Base-by-base conservation (phyloP, 2,888 invertebrate species). In the Thecophora atra region DNA sequence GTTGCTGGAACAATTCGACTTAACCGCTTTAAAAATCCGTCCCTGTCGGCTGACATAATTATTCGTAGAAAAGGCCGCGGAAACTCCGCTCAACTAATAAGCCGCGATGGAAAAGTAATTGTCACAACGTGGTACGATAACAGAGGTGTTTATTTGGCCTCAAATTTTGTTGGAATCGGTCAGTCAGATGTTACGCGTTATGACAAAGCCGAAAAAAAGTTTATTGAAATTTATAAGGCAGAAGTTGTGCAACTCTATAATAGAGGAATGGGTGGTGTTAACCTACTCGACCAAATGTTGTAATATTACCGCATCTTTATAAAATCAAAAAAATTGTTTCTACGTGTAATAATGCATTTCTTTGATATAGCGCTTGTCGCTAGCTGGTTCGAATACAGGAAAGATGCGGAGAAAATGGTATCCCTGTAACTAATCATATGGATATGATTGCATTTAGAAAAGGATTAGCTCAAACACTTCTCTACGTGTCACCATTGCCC, bases 181-280 rank as follows among this genome's bases (percentile, higher is more conserved):
- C 21, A 26, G 7, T 21, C 21, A 26, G 56, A 56, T n/a, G n/a
- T n/a, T n/a, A n/a, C 26, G 26, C 8, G 77, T 78, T 30, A 30
- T 30, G 30, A 30, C 30, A 30, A 30, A 51, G 81, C 78, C 72
- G 72, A 56, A 51, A 8, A 66, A 17, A 77, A 77, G 44, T 70
- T 73, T 68, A 74, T 77, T 15, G 47, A 77, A 54, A 73, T 82
- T 51, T 21, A 42, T 44, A 72, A 78, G 58, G 78, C 79, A 24
- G 76, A 79, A 76, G 76, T 77, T 24, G 74, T 80, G 73, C 51
- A 28, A 19, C 42, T 72, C 26, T 73, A 80, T 63, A 82, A 82
- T 69, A 60, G 72, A 30, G 67, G 73, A 30, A 82, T 81, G 81
- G 81, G 81, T 15, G 81, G 80, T 13, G 80, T 81, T 5, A 80